A percentile compares a stretch with the other conserved stretches of the same genome.
Evolutionary conservation across 2,113 vertebrate genomes (phyloP).

Genomic region (Muscicapa adusta): DNA sequence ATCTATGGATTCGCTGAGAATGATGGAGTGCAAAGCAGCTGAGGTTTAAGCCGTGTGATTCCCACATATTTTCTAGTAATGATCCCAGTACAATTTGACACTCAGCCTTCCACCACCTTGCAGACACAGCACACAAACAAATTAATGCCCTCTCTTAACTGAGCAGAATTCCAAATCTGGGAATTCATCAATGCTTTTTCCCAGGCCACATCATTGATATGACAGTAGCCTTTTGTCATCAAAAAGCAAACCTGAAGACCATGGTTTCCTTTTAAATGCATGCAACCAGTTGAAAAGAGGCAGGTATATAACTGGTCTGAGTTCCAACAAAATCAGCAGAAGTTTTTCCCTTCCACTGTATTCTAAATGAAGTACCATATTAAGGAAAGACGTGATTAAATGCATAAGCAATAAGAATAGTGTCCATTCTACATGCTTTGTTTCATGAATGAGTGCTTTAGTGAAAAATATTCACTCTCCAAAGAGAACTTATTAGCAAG

Average conservation of each 20-base stretch:
- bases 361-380: background rate
- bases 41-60: background rate
- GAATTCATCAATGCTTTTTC: background rate
- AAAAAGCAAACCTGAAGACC: background rate
- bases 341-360: background rate
- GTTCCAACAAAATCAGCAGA: background rate
- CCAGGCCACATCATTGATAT: background rate
- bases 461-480: background rate
- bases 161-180: background rate
- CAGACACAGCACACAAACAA: background rate
- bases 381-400: background rate
- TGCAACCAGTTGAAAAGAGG: background rate
- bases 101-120: background rate
- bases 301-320: background rate
- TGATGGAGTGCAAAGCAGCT: background rate
- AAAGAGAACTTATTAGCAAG: background rate
- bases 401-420: background rate
- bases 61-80: background rate
- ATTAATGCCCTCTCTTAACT: background rate
- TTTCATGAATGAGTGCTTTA: background rate
- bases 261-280: background rate
- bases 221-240: background rate
- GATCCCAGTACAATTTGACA: background rate
- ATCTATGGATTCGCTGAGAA: background rate
- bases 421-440: background rate